Evolutionary conservation across 2,113 vertebrate species (phyloP), one percentile per base, ranked within the genome.

Genomic region (Pelobates fuscus): DNA sequence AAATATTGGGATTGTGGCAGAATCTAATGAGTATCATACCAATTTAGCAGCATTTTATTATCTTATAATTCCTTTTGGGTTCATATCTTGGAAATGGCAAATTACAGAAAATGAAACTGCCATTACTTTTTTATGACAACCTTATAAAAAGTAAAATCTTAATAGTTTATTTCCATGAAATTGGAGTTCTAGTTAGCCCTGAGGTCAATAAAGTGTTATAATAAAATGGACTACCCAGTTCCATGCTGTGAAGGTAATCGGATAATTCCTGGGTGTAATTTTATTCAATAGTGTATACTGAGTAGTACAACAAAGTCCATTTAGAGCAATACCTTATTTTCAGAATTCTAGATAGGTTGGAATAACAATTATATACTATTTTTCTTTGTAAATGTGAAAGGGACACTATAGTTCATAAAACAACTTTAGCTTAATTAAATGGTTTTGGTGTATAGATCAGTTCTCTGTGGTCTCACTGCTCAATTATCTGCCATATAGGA

Each of bases 191-290:
- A 17, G 2, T 80, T 82, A 78, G 54, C 26, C 76, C 60, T 81
- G 49, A 81, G 20, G 29, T 67, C 79, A 63, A 78, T 68, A 80
- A 78, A 70, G 43, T 57, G 44, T 80, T 25, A 27, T 81, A 67
- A 80, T 77, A 37, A 20, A 65, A 27, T 57, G 44, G 44, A 49
- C 44, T 12, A 14, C 10, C 44, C 10, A 49, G 5, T 49, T 49
- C 17, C 12, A 4, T 49, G 44, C 37, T 49, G 17, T 49, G 14
- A 49, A 49, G 44, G 14, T 49, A 14, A 49, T 49, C 17, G 60
- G 74, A 12, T 76, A 8, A 32, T 20, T 30, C 26, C 26, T 70
- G 30, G 15, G 3, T 52, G 46, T 14, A 20, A 52, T 20, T 5
- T 20, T 52, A 3, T 52, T 10, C 7, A 52, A 17, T 4, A 52